Evolutionary conservation across 2,888 invertebrate genomes (phyloP), one percentile per base, ranked within the genome.

Genomic region (Agrochola lychnidis): DNA sequence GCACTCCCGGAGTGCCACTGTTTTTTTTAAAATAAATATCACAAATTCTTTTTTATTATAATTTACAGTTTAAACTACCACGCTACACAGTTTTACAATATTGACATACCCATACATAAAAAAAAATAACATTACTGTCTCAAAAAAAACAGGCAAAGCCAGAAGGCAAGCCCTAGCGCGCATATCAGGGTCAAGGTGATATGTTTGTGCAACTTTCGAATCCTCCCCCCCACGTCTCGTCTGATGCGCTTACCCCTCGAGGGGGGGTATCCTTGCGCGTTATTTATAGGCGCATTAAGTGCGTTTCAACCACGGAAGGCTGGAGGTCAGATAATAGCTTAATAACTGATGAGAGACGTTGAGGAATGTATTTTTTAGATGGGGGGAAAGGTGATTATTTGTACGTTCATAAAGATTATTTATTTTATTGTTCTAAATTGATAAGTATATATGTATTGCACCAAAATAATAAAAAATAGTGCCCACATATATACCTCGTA

Each of bases 191-290:
- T 94, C 95, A 95, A 96, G 96, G 95, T 90, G 90, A 91, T 89
- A 84, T 72, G 78, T 92, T 92, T 92, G 93, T 92, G 93, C 92
- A 93, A 95, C 95, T 96, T 96, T 96, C 95, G 92, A 95, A 94
- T 92, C 89, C 87, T 56, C 80, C 79, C 90, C 90, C 89, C 91
- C 88, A 84, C 85, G 82, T 75, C 85, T 2, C 40, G 82, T 82
- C 85, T 73, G 87, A 79, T 82, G 76, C 76, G 75, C 85, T 83
- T 75, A 74, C 79, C 73, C 84, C 87, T 78, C 85, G 30, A 61
- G 36, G 73, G 76, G 53, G 78, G 70, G 72, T 83, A 80, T 82
- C 89, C 86, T 85, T 86, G 86, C 74, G 63, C 56, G 87, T 88
- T 91, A 91, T 91, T 91, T 91, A 91, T 91, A 90, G 90, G 78